Evolutionary conservation across 2,797 vertebrate species (phyloP), one percentile per base, ranked within the genome.

Genomic region (Chelidonichthys spinosus): DNA sequence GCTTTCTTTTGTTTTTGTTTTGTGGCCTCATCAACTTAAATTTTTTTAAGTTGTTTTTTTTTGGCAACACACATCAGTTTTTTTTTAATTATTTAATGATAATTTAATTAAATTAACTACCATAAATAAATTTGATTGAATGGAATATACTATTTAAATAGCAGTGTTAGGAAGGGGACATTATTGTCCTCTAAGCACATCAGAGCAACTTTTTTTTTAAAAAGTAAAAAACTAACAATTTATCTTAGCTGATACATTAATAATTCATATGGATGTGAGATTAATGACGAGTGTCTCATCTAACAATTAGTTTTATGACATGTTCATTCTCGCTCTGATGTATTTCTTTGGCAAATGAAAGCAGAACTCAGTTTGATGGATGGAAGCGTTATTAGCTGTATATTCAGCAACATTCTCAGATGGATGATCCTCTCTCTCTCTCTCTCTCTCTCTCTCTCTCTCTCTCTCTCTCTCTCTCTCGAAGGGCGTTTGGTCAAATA

Each of bases 311-410:
- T 18, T 63, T 35, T 36, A 8, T 40, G 69, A 63, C 46, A 46
- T 35, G 6, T 69, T 61, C 4, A 39, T 55, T 71, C 58, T 47
- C 44, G 18, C n/a, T 35, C 10, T 18, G 11, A 46, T 33, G 9
- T 54, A 0, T 62, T 32, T 33, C 58, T 60, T 11, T 42, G 25
- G 18, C 37, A 72, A 60, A 69, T 33, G 35, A 43, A 74, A 65
- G 43, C 3, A 35, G 11, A 5, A 17, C 39, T 9, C 2, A 10
- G 7, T 52, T 13, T 80, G 79, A 85, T 78, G 70, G 71, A 87
- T 46, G 11, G 64, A 56, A 50, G 49, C 37, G 53, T 7, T 75
- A 75, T 50, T 59, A 47, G 25, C 49, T 47, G 18, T 49, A 7
- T 63, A 53, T 59, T 73, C 54, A 42, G 40, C 0, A 69, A 53